Conservation (phyloP, 2,888 invertebrate genomes). For the Scrobipalpa costella region DNA sequence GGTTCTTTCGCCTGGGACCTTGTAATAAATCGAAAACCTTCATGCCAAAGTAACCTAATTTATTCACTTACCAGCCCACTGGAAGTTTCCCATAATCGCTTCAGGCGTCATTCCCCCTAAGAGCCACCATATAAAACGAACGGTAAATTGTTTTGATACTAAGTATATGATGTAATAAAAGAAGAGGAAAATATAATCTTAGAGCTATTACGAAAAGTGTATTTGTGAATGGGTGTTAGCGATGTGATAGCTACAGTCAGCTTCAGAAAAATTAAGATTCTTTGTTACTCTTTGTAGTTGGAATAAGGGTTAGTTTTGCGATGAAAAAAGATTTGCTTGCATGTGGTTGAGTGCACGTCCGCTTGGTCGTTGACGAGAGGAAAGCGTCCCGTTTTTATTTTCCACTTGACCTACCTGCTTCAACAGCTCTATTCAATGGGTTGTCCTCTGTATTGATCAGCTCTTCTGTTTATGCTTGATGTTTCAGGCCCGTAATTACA, state of each 20-base stretch:
- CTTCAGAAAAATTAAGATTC: not conserved
- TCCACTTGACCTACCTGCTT: constrained; percentile 16
- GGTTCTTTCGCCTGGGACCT: not conserved
- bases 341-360: not conserved
- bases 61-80: not conserved
- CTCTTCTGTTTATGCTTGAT: not conserved
- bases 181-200: not conserved
- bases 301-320: not conserved
- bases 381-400: constrained; percentile 15
- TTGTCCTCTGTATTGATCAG: constrained; percentile 7
- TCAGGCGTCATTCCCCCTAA: not conserved
- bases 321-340: not conserved
- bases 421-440: constrained; percentile 5
- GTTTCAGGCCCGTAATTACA: too few relatives aligned
- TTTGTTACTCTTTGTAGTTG: not conserved
- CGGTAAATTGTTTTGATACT: not conserved
- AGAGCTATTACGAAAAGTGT: not conserved
- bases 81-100: not conserved
- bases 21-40: constrained; percentile 9
- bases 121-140: constrained; percentile 6
- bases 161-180: not conserved
- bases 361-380: constrained; percentile 6
- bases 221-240: constrained; percentile 6
- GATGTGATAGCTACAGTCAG: not conserved
- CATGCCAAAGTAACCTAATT: not conserved